These are phyloP conservation scores for Eulithis prunata DNA, from an alignment of 2,888 invertebrate species.

Conservation along the genomic window DNA sequence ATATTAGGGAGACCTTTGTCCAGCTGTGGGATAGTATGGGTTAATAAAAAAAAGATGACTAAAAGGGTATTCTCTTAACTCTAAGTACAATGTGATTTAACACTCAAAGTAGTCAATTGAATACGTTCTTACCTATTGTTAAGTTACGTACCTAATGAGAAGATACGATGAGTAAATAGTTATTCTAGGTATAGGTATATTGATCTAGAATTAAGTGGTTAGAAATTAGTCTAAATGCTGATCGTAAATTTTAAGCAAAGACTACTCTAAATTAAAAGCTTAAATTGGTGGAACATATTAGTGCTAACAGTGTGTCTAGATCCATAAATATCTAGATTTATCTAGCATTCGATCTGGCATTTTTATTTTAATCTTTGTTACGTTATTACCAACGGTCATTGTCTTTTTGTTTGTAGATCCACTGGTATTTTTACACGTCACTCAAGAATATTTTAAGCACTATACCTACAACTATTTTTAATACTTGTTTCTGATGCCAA, in stretches of 20 bases:
- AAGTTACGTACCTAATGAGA: no score
- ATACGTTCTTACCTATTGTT: no score
- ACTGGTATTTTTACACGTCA: not conserved
- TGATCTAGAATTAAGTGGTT: not conserved
- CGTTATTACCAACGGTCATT: slow-evolving; percentile 4
- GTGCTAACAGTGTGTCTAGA: slow-evolving; percentile 2
- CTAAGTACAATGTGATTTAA: no score
- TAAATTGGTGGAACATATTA: slow-evolving; percentile 15
- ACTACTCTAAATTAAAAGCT: slow-evolving; percentile 1
- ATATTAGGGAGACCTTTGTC: no score
- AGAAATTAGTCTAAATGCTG: not conserved
- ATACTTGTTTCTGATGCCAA: no score
- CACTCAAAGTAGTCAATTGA: no score
- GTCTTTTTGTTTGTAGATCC: not conserved
- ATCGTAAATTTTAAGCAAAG: slow-evolving; percentile 7
- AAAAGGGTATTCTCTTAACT: no score
- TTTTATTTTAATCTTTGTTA: slow-evolving; percentile 8
- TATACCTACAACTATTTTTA: no score
- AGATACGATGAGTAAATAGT: no score
- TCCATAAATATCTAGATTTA: slow-evolving; percentile 19
- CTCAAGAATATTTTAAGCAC: no score
- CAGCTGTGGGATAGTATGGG: no score
- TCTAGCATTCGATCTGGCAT: slow-evolving; percentile 11
- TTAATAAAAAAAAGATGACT: no score
- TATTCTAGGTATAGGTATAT: not conserved